These are phyloP conservation scores for Hoplostethus mediterraneus DNA, from an alignment of 2,797 vertebrate genomes.

Conservation along the genomic window DNA sequence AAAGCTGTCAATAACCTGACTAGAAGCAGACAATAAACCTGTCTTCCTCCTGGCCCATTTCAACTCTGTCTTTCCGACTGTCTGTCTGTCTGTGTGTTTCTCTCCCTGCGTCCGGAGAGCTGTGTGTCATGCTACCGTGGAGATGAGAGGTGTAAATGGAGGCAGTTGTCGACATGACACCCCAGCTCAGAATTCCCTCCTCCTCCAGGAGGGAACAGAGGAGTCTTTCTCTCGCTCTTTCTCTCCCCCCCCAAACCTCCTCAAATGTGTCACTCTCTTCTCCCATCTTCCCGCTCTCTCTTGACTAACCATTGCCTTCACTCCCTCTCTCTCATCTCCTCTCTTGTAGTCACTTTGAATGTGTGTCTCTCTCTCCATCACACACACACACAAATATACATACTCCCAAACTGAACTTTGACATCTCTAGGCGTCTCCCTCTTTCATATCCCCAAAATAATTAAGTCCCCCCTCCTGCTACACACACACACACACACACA, in stretches of 20 bases:
- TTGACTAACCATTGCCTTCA: slow-evolving; percentile 36
- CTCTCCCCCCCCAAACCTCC: slow-evolving; percentile 39
- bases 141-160: slow-evolving; percentile 81
- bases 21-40: not conserved
- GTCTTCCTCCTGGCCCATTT: slow-evolving; percentile 26
- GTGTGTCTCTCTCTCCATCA: slow-evolving; percentile 2
- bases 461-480: not conserved
- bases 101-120: slow-evolving; percentile 49
- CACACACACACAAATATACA: slow-evolving; percentile 18
- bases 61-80: slow-evolving; percentile 9
- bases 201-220: slow-evolving; percentile 74
- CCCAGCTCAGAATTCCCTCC: slow-evolving; percentile 79
- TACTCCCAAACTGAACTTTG: slow-evolving; percentile 55
- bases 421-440: slow-evolving; percentile 42
- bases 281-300: slow-evolving; percentile 46
- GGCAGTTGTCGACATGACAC: slow-evolving; percentile 80
- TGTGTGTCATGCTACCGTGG: slow-evolving; percentile 73
- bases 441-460: slow-evolving; percentile 12
- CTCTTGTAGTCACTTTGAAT: slow-evolving; percentile 10
- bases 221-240: slow-evolving; percentile 73
- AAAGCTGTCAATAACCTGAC: not conserved
- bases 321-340: slow-evolving; percentile 58
- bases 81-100: slow-evolving; percentile 38
- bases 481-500: not conserved
- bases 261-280: slow-evolving; percentile 70